Evolutionary conservation across 2,113 vertebrate species (phyloP), one percentile per base, ranked within the genome.

Genomic region (Bufo gargarizans): DNA sequence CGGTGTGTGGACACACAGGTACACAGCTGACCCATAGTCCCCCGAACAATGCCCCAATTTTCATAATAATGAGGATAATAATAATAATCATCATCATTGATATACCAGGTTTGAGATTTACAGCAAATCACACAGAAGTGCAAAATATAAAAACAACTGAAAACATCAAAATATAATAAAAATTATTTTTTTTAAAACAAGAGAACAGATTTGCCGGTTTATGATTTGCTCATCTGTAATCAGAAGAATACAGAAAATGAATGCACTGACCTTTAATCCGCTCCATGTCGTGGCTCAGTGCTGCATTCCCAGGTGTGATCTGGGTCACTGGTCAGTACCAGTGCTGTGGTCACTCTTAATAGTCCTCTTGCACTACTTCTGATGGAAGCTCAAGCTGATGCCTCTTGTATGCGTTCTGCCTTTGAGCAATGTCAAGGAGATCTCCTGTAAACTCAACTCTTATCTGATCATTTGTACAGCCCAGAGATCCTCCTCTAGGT

Each of bases 201-300:
- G 16, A 10, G 45, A 76, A 43, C 2, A 6, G 14, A 1, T 71
- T 50, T 12, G 4, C n/a, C 47, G 6, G 71, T 3, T 72, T 6
- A 45, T 16, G 11, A 45, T 1, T 17, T 47, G 4, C 69, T 16
- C 33, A 14, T 72, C 22, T 72, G 4, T 12, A 5, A 6, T 43
- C 2, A 43, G 8, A 74, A 22, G 5, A 49, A 49, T 76, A 4
- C 72, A 76, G 8, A 50, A 45, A 71, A 71, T 45, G 5, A 72
- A 65, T 82, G 16, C 4, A 65, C 87, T 77, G 22, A 88, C 87
- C 87, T 77, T 88, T 88, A 61, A 88, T 88, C 11, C 81, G 45
- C 59, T 88, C 87, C 87, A 88, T 88, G 69, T 20, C 47, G 6
- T 43, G 7, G 58, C 63, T 77, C 81, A 84, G 47, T 45, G 81